phyloP scores from a whole-genome alignment of 2,113 vertebrate genomes.

The Mormyrus lacerda region DNA sequence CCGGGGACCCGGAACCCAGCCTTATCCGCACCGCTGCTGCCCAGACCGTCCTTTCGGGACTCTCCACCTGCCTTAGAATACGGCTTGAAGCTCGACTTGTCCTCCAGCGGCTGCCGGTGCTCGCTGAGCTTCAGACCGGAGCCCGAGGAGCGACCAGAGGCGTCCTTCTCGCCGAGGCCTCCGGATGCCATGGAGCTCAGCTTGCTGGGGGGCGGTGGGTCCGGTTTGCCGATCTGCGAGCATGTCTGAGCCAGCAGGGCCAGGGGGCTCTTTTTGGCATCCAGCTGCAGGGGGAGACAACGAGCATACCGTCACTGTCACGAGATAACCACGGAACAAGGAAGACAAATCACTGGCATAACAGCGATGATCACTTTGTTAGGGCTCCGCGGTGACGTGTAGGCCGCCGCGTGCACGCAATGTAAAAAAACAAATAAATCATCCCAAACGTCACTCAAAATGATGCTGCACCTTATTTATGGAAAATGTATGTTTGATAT shows the following conservation, averaged over 20 bases:
- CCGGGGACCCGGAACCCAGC: slow-evolving; percentile 78
- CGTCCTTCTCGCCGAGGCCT: slow-evolving; percentile 76
- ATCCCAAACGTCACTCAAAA: not conserved
- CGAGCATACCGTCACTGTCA: slow-evolving; percentile 9
- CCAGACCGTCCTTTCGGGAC: slow-evolving; percentile 64
- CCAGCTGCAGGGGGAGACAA: slow-evolving; percentile 63
- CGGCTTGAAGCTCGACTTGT: slow-evolving; percentile 93
- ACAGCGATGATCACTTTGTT: not conserved
- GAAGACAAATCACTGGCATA: not conserved
- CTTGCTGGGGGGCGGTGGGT: slow-evolving; percentile 84
- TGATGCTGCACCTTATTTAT: not conserved
- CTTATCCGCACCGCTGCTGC: slow-evolving; percentile 59
- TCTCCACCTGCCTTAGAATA: slow-evolving; percentile 75
- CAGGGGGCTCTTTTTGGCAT: slow-evolving; percentile 91
- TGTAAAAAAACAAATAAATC: not conserved
- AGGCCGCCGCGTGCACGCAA: not conserved
- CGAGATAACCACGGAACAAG: not conserved
- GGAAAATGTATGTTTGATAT: not conserved
- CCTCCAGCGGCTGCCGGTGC: slow-evolving; percentile 61
- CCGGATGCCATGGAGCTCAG: slow-evolving; percentile 65
- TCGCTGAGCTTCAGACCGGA: slow-evolving; percentile 60
- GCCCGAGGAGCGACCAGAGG: slow-evolving; percentile 49
- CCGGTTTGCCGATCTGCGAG: slow-evolving; percentile 90
- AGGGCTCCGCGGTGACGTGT: not conserved
- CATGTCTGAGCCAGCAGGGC: slow-evolving; percentile 90